These are phyloP conservation scores for Lophura nycthemera DNA, from an alignment of 2,113 vertebrate genomes.

Conservation along the genomic window DNA sequence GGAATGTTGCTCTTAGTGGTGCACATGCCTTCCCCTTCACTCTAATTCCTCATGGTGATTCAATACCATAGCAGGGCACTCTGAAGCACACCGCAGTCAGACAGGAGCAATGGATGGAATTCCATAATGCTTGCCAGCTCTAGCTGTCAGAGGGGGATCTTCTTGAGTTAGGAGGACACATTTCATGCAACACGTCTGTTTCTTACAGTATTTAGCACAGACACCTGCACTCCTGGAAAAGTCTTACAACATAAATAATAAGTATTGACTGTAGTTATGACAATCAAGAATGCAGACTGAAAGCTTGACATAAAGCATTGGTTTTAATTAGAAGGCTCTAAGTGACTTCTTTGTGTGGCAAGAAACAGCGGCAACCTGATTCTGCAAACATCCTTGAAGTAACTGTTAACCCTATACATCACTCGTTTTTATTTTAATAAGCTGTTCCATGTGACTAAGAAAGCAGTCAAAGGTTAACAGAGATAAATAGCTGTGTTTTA, in stretches of 20 bases:
- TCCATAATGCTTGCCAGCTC: neutral
- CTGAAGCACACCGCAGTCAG: neutral
- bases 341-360: slow-evolving; percentile 6
- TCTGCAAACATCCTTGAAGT: neutral
- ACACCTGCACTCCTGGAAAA: neutral
- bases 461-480: slow-evolving; percentile 48
- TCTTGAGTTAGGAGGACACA: neutral
- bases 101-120: neutral
- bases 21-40: neutral
- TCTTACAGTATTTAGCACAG: slow-evolving; percentile 15
- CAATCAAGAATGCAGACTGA: neutral
- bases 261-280: slow-evolving; percentile 31
- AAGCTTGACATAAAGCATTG: neutral
- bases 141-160: neutral
- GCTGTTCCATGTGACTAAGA: slow-evolving; percentile 46
- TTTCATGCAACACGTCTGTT: slow-evolving; percentile 3
- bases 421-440: slow-evolving; percentile 30
- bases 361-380: neutral
- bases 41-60: neutral
- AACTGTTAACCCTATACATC: slow-evolving; percentile 18
- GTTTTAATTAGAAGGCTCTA: slow-evolving; percentile 38
- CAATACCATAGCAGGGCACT: neutral
- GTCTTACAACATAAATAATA: slow-evolving; percentile 1
- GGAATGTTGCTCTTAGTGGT: neutral
- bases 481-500: slow-evolving; percentile 45